A percentile compares a stretch with the other conserved stretches of the same genome.
phyloP scores from a whole-genome alignment of 2,113 vertebrate species.

The Ammodytes dubius region DNA sequence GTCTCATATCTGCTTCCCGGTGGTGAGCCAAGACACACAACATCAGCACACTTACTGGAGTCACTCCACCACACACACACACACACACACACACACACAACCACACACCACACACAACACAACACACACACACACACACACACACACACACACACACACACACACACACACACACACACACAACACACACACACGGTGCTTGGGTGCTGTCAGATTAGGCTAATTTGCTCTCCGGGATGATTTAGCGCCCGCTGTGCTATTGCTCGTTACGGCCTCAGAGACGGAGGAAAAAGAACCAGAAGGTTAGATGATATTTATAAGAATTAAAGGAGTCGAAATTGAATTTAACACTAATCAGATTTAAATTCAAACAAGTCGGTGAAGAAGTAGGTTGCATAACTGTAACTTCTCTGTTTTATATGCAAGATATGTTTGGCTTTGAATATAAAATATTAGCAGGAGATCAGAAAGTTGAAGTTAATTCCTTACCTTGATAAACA shows the following conservation, averaged over 20 bases:
- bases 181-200: constrained; percentile 29
- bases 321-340: constrained; percentile 50
- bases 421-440: not conserved
- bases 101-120: no score
- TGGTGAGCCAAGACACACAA: no score
- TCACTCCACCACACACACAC: no score
- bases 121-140: constrained; percentile 3
- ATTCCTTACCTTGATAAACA: no score
- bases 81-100: no score
- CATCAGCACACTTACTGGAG: no score
- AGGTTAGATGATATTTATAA: constrained; percentile 56
- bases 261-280: constrained; percentile 61
- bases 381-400: constrained; percentile 20
- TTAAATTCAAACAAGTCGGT: constrained; percentile 54
- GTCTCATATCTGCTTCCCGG: no score
- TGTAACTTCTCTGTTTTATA: not conserved
- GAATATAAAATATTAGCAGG: not conserved
- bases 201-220: constrained; percentile 66
- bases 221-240: constrained; percentile 74
- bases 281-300: constrained; percentile 9
- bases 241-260: constrained; percentile 56
- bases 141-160: not conserved
- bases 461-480: no score
- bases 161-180: not conserved
- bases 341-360: constrained; percentile 67